These are phyloP conservation scores for Lasioglossum lativentre DNA, from an alignment of 2,888 invertebrate species.

Conservation along the genomic window DNA sequence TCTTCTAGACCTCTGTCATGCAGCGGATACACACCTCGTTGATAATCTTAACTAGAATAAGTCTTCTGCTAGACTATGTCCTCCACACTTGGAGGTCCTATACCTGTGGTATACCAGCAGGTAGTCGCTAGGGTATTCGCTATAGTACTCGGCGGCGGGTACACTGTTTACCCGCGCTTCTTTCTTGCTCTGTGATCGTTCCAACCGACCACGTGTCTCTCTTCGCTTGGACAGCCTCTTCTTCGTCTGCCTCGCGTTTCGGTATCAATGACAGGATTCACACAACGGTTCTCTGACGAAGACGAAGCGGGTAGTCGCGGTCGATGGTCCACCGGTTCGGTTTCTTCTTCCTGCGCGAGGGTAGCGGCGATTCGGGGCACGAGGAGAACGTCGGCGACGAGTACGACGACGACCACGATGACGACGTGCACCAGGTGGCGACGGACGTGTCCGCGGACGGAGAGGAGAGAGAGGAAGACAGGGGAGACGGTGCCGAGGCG, in stretches of 20 bases:
- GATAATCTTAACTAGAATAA: too few species aligned
- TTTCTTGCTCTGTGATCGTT: background rate
- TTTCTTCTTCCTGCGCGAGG: constrained; percentile 54
- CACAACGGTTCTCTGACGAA: background rate
- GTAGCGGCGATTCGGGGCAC: constrained; percentile 23
- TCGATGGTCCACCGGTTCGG: constrained; percentile 38
- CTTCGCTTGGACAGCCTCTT: background rate
- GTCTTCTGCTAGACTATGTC: background rate
- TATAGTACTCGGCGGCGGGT: background rate
- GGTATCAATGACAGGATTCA: background rate
- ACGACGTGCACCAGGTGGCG: background rate
- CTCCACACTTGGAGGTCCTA: background rate
- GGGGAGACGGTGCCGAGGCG: constrained; percentile 48
- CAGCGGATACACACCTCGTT: background rate
- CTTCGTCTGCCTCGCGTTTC: background rate
- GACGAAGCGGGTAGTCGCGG: background rate
- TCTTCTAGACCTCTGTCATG: too few species aligned
- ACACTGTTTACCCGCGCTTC: background rate
- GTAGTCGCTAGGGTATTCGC: background rate
- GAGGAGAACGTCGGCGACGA: background rate
- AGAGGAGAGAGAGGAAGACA: constrained; percentile 33
- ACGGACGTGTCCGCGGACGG: constrained; percentile 10
- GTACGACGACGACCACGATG: constrained; percentile 4
- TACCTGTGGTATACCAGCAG: too few species aligned
- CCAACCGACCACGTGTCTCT: background rate